Evolutionary conservation across 2,113 vertebrate species (phyloP).

Genomic region (Perca schrenkii): DNA sequence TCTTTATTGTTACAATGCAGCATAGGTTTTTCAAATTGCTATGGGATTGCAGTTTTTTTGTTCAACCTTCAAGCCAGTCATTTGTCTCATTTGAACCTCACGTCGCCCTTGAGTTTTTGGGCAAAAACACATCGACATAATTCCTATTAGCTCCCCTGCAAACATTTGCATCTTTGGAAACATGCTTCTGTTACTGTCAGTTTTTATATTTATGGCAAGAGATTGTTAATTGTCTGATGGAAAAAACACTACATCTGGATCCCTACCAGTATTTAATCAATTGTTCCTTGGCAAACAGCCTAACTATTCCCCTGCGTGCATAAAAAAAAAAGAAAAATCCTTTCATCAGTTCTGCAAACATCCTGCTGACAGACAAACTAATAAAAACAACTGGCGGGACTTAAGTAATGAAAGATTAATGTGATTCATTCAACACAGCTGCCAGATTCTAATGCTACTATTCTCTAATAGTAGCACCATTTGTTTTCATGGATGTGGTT

Average conservation of each 20-base stretch:
- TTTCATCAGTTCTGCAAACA: slow-evolving; percentile 30
- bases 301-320: neutral
- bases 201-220: neutral
- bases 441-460: neutral
- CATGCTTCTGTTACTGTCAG: neutral
- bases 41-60: too few relatives aligned
- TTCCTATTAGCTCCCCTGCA: neutral
- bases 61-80: neutral
- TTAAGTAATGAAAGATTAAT: slow-evolving; percentile 33
- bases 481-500: neutral
- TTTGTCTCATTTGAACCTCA: neutral
- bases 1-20: neutral
- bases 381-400: slow-evolving; percentile 20
- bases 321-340: neutral
- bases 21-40: too few relatives aligned
- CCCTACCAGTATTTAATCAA: slow-evolving; percentile 22
- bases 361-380: slow-evolving; percentile 24
- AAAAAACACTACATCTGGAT: slow-evolving; percentile 22
- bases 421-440: slow-evolving; percentile 5
- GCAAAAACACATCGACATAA: too few relatives aligned
- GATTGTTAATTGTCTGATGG: neutral
- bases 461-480: too few relatives aligned
- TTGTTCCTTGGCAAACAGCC: slow-evolving; percentile 24
- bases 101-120: too few relatives aligned
- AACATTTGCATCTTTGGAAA: neutral